These are phyloP conservation scores for Olivierus martensii DNA, from an alignment of 1,140 invertebrate species.

Conservation along the genomic window DNA sequence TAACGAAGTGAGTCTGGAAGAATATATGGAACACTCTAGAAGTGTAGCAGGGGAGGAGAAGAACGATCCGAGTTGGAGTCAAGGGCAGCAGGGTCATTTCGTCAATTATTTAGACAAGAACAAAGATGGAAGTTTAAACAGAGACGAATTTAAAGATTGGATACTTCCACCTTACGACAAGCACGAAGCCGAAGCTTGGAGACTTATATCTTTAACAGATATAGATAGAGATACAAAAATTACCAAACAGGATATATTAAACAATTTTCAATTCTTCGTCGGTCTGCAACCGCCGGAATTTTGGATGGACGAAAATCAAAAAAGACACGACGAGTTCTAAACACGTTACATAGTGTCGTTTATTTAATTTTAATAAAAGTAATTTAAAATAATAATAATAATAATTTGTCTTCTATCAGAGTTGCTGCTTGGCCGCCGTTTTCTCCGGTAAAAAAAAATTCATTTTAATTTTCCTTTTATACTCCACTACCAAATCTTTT, in stretches of 20 bases:
- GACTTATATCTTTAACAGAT: constrained; percentile 91
- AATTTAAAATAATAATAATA: too few species aligned
- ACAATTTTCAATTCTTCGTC: constrained; percentile 94
- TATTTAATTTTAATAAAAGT: too few species aligned
- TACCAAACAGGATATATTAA: constrained; percentile 78
- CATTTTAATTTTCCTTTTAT: too few species aligned
- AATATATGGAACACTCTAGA: constrained; percentile 44
- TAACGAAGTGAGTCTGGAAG: constrained; percentile 48
- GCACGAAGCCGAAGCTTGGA: constrained; percentile 83
- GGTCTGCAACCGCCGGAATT: constrained; percentile 39
- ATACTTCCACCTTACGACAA: constrained; percentile 94
- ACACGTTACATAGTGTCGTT: too few species aligned
- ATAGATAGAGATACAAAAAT: constrained; percentile 75
- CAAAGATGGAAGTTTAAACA: constrained; percentile 76
- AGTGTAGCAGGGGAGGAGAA: constrained; percentile 41
- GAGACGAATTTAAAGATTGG: constrained; percentile 75
- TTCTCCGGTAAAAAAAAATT: too few species aligned
- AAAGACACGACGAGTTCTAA: too few species aligned
- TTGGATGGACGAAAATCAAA: too few species aligned
- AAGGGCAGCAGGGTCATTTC: constrained; percentile 87
- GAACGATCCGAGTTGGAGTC: constrained; percentile 92
- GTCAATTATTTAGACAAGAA: constrained; percentile 62
- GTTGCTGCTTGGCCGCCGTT: too few species aligned
- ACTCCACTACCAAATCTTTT: too few species aligned
- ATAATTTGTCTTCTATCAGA: too few species aligned